Evolutionary conservation across 2,113 vertebrate genomes (phyloP), one percentile per base, ranked within the genome.

Genomic region (Neotoma lepida): DNA sequence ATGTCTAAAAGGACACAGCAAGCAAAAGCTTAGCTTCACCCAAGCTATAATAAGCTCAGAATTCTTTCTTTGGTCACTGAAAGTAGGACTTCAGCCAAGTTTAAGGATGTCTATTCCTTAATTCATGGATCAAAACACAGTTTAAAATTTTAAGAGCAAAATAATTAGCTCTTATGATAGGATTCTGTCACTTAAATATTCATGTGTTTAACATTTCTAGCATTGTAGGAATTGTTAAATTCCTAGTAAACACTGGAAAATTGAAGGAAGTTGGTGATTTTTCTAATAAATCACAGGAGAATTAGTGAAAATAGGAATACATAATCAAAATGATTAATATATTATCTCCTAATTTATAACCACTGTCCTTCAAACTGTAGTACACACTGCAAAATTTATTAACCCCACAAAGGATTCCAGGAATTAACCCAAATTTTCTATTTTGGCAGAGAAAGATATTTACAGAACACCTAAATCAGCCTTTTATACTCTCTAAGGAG

Each of bases 41-140:
- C 87, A 90, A 80, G 44, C 94, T 96, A 96, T 96, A 97, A 93
- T 93, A 82, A 94, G 71, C 85, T 95, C 76, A 46, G 54, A 95
- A 95, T 82, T 89, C 74, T 89, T 97, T 94, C 91, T 97, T 88
- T 97, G 76, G 96, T 80, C 92, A 85, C 14, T 81, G 51, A 94
- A 93, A 95, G 88, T 51, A 96, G 61, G 86, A 94, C 84, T 97
- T 94, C 88, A 93, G 49, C 58, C 76, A 97, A 97, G 78, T 95
- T 98, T 96, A 97, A 96, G 95, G 92, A 96, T 54, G 54, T 63
- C 33, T 94, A 70, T 88, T 46, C 93, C 94, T 95, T 89, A 95
- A 49, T 88, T 96, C 64, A 80, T 35, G 86, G 49, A 88, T 44
- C 70, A 74, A 93, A 95, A 63, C 28, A 39, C 14, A 91, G 41